A percentile compares a stretch with the other conserved stretches of the same genome.
phyloP scores from a whole-genome alignment of 2,888 invertebrate genomes.

The Hydropsyche betteni region DNA sequence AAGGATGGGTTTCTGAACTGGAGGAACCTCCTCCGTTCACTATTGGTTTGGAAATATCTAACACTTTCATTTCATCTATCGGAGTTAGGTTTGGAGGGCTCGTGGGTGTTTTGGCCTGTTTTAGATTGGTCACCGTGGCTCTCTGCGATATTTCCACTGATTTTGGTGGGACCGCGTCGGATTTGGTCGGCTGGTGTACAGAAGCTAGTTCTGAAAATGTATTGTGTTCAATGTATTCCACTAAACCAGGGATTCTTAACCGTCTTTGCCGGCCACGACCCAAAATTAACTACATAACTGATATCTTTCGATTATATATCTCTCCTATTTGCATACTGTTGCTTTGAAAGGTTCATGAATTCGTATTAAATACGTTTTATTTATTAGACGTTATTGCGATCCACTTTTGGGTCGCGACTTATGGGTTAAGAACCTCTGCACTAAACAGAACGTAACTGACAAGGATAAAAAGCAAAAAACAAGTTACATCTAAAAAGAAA shows the following conservation, averaged over 20 bases:
- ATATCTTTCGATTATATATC: too few relatives aligned
- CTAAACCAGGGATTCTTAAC: slow-evolving; percentile 33
- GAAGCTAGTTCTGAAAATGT: slow-evolving; percentile 51
- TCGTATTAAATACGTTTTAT: too few relatives aligned
- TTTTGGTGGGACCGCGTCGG: slow-evolving; percentile 61
- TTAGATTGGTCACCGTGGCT: slow-evolving; percentile 56
- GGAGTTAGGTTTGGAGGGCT: slow-evolving; percentile 65
- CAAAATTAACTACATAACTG: too few relatives aligned
- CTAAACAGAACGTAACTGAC: too few relatives aligned
- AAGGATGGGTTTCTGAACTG: slow-evolving; percentile 59
- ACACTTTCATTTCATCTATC: slow-evolving; percentile 64
- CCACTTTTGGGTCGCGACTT: too few relatives aligned
- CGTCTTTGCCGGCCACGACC: slow-evolving; percentile 26
- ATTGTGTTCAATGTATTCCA: slow-evolving; percentile 37
- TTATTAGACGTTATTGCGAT: too few relatives aligned
- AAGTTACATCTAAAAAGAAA: slow-evolving; percentile 16
- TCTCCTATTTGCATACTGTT: too few relatives aligned
- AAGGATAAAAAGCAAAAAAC: slow-evolving; percentile 13
- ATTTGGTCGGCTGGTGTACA: slow-evolving; percentile 51
- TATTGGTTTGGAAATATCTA: slow-evolving; percentile 57
- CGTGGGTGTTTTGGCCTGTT: slow-evolving; percentile 64
- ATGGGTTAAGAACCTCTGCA: too few relatives aligned
- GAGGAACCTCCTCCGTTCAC: slow-evolving; percentile 56
- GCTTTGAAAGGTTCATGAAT: too few relatives aligned
- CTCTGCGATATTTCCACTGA: slow-evolving; percentile 67